Evolutionary conservation across 2,888 invertebrate species (phyloP).

Genomic region (Escarpia spicata): DNA sequence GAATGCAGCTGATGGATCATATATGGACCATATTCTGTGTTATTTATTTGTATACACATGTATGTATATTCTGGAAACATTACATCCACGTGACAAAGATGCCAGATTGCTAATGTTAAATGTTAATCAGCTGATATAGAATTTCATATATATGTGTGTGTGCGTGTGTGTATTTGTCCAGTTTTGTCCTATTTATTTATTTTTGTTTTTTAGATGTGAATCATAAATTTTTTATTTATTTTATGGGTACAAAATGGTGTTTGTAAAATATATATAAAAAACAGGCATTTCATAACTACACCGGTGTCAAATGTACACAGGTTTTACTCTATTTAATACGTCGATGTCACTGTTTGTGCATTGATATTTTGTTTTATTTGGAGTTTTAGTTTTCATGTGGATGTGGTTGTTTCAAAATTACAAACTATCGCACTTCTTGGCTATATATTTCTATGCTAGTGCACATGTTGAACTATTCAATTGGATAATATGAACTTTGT

Average conservation of each 20-base stretch:
- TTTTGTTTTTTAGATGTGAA: background rate
- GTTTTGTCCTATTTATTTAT: background rate
- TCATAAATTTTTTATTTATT: background rate
- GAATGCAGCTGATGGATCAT: background rate
- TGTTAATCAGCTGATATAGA: background rate
- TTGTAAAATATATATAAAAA: background rate
- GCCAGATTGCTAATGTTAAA: background rate
- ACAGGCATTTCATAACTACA: background rate
- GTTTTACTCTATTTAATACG: background rate
- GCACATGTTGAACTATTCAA: background rate
- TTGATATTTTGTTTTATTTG: background rate
- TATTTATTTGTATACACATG: background rate
- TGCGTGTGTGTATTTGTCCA: background rate
- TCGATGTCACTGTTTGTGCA: background rate
- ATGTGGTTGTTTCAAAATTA: background rate
- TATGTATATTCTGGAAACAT: background rate
- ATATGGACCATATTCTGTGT: background rate
- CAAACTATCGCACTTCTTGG: background rate
- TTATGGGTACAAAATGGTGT: constrained; percentile 8
- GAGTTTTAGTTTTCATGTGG: background rate
- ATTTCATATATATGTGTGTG: background rate
- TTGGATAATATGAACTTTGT: too few species aligned
- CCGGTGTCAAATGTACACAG: background rate
- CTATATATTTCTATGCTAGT: background rate
- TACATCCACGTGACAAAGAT: background rate